Evolutionary conservation across 2,113 vertebrate species (phyloP).

Genomic region (Ictalurus punctatus): DNA sequence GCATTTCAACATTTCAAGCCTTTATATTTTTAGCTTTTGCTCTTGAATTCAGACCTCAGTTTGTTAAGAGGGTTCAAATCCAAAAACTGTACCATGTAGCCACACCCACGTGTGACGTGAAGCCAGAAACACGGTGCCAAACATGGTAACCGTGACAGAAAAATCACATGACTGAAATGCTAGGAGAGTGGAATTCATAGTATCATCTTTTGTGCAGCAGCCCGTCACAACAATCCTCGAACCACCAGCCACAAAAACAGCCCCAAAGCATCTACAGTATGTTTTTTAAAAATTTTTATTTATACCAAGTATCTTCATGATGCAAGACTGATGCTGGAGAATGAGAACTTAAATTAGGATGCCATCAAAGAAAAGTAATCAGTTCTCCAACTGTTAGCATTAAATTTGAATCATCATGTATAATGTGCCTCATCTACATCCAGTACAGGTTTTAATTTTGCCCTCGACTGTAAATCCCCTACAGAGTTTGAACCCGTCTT

Average conservation of each 20-base stretch:
- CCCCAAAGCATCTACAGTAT: background rate
- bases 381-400: background rate
- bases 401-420: background rate
- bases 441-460: background rate
- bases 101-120: background rate
- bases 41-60: background rate
- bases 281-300: background rate
- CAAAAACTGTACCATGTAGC: background rate
- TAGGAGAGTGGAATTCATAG: background rate
- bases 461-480: background rate
- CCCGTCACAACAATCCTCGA: background rate
- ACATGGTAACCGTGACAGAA: background rate
- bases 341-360: too few species aligned
- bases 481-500: conserved; percentile 77
- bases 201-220: too few species aligned
- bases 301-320: background rate
- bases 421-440: background rate
- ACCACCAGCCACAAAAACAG: background rate
- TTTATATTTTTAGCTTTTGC: background rate
- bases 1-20: too few species aligned
- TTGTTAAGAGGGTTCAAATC: background rate
- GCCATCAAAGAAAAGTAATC: background rate
- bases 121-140: background rate
- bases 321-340: background rate
- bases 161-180: background rate